These are phyloP conservation scores for Acropternis orthonyx DNA, from an alignment of 2,797 vertebrate species.

Conservation along the genomic window DNA sequence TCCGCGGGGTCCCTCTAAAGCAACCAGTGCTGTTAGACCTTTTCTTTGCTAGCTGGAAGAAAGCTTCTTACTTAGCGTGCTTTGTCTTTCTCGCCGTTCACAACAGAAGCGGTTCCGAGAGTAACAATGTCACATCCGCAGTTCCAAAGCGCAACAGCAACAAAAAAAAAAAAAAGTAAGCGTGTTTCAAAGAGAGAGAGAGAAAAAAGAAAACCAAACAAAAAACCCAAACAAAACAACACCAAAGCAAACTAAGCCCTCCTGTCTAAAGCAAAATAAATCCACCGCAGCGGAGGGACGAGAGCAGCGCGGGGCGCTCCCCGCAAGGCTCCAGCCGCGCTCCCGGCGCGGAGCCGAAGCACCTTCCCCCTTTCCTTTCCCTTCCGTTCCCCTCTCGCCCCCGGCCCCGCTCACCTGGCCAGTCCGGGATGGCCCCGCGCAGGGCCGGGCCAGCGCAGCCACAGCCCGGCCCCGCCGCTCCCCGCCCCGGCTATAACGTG, in stretches of 20 bases:
- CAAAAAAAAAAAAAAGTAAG: not conserved
- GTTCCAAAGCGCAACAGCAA: not conserved
- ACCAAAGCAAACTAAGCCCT: not conserved
- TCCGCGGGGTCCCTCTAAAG: not conserved
- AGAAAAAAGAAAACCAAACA: no score
- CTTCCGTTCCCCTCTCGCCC: no score
- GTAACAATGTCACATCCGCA: not conserved
- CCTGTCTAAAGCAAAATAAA: not conserved
- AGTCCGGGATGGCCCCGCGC: no score
- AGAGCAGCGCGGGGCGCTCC: not conserved
- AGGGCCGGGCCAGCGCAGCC: not conserved
- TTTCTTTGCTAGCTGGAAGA: fast-evolving
- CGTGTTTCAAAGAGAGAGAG: not conserved
- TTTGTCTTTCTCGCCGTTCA: not conserved
- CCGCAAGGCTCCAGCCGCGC: not conserved
- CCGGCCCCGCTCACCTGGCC: not conserved
- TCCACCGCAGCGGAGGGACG: not conserved
- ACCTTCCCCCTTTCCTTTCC: not conserved
- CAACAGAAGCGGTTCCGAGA: not conserved
- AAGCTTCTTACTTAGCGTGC: not conserved
- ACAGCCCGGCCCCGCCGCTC: no score
- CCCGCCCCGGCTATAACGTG: not conserved
- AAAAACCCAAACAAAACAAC: no score
- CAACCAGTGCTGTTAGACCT: not conserved
- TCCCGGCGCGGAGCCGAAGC: not conserved